A percentile compares a stretch with the other conserved stretches of the same genome.
Evolutionary conservation across 35 echinoderm and acorn worm species (phyloP).

Genomic region (Holothuria glaberrima): DNA sequence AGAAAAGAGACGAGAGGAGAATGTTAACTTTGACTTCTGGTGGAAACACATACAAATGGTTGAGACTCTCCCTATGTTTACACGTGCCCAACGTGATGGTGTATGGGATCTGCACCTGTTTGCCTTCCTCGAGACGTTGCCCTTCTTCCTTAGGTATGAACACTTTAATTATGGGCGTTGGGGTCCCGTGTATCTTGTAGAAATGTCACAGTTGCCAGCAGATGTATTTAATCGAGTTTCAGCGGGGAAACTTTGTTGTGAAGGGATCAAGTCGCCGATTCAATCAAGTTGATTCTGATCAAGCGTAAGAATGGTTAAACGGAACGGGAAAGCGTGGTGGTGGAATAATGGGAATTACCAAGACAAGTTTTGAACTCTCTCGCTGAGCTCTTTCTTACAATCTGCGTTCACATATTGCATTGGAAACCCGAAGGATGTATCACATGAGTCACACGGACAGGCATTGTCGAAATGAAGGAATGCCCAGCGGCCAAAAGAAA

Average conservation of each 20-base stretch:
- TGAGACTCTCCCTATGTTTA: neutral
- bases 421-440: conserved; percentile 29
- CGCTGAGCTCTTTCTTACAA: conserved; percentile 69
- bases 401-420: conserved; percentile 53
- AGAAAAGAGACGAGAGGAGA: neutral
- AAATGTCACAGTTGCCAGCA: conserved; percentile 1
- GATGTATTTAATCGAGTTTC: conserved; percentile 34
- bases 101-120: no score
- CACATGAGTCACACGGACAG: neutral
- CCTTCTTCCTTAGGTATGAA: conserved; percentile 28
- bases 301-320: conserved; percentile 60
- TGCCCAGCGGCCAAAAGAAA: neutral
- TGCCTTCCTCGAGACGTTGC: conserved; percentile 12
- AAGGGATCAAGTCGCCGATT: conserved; percentile 49
- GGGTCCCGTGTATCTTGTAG: conserved; percentile 42
- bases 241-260: conserved; percentile 65
- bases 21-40: no score
- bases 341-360: conserved; percentile 67
- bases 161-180: conserved; percentile 15
- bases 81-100: conserved; percentile 13
- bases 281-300: no score
- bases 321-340: conserved; percentile 62
- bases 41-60: no score
- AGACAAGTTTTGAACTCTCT: conserved; percentile 23
- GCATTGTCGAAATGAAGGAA: neutral